Evolutionary conservation across 53 echinoderm and acorn worm genomes (phyloP).

Genomic region (Pentamera pediparva): DNA sequence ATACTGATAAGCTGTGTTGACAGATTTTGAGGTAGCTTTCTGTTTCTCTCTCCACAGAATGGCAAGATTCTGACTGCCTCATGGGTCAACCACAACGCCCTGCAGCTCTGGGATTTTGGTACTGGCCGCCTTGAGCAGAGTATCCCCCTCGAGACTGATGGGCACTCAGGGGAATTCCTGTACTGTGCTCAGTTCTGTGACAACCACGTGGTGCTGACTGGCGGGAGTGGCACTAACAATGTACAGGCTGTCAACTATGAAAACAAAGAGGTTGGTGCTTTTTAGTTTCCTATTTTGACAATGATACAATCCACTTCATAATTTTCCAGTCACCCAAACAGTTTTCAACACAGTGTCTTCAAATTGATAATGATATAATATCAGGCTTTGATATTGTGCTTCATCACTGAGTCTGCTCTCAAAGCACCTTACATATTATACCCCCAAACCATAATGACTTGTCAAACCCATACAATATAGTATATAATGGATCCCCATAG

Average conservation of each 20-base stretch:
- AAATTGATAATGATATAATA: not conserved
- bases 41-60: constrained; percentile 44
- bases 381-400: not conserved
- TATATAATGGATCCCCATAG: too few relatives aligned
- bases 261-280: constrained; percentile 59
- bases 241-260: constrained; percentile 70
- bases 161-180: constrained; percentile 70
- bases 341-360: not conserved
- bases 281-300: too few relatives aligned
- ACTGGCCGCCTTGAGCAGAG: constrained; percentile 69
- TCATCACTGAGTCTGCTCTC: too few relatives aligned
- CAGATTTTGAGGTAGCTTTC: too few relatives aligned
- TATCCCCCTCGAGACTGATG: constrained; percentile 55
- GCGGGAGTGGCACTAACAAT: constrained; percentile 81
- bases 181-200: constrained; percentile 95
- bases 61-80: constrained; percentile 93
- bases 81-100: constrained; percentile 60
- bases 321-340: not conserved
- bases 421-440: too few relatives aligned
- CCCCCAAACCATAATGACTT: too few relatives aligned
- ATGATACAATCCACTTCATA: too few relatives aligned
- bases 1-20: not conserved
- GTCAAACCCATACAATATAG: too few relatives aligned
- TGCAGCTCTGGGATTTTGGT: constrained; percentile 85
- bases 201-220: constrained; percentile 69